Evolutionary conservation across 2,888 invertebrate genomes (phyloP), one percentile per base, ranked within the genome.

Genomic region (Sphaerophoria rueppellii): DNA sequence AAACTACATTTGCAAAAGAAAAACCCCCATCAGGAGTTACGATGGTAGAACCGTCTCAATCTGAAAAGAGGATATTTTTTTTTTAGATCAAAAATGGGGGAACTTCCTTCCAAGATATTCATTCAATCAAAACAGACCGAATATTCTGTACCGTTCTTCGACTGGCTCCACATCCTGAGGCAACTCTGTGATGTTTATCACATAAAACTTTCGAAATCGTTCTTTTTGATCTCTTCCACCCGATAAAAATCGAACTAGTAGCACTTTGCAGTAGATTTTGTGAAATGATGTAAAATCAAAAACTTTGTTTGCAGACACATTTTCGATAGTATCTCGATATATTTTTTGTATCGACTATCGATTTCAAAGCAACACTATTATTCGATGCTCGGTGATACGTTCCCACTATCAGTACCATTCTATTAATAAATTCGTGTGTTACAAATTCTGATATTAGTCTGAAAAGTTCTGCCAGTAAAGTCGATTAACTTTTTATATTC

Each of bases 241-340:
- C 50, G 50, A 65, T 65, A 37, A 16, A 43, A 60, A 35, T 65
- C 50, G 65, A 50, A 50, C 37, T 50, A 24, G 35, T 34, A 11
- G 32, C 4, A 46, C 46, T 61, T 61, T 61, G 46, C 24, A 24
- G 24, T 24, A 24, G 34, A 32, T 34, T 46, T 46, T 24, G 24
- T 58, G 12, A 24, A 37, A 12, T n/a, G 6, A 60, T 40, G 58
- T 6, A 34, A 34, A 48, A 14, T 7, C 1, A 6, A 40, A 34
- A 14, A 58, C 24, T 24, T 24, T 24, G 24, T 24, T 24, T 24
- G 24, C 24, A 24, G 24, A 24, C 24, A 24, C 24, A 24, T 24
- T 24, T 24, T 24, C 24, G 24, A 24, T 24, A 24, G 1, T 24
- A 24, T 24, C 24, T 24, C 24, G 24, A 24, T 24, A 24, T 24